A percentile compares a stretch with the other conserved stretches of the same genome.
Conservation (phyloP, 2,888 invertebrate genomes). For the Archips xylosteana region DNA sequence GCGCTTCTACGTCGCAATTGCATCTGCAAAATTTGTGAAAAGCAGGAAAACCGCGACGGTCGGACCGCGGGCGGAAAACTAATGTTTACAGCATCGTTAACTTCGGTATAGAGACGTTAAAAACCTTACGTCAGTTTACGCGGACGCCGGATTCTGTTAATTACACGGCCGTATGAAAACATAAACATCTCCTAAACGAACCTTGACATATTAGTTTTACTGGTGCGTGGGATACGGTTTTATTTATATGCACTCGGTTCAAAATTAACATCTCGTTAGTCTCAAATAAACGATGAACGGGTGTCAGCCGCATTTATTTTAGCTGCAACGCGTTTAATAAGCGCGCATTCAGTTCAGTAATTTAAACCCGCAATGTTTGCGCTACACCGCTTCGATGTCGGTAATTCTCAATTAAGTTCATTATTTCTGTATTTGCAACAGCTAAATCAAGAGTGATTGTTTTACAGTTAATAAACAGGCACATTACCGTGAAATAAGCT, state of each 20-base stretch:
- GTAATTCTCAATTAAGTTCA: constrained; percentile 26
- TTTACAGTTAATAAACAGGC: constrained; percentile 3
- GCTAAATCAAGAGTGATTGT: not conserved
- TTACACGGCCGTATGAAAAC: constrained; percentile 62
- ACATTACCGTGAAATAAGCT: not conserved
- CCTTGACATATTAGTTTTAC: constrained; percentile 77
- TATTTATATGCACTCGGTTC: constrained; percentile 58
- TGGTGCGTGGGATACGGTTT: constrained; percentile 63
- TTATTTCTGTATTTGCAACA: constrained; percentile 37
- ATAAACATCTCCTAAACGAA: constrained; percentile 64
- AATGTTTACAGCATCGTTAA: constrained; percentile 39
- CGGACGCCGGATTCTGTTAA: constrained; percentile 60
- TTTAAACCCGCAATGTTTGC: constrained; percentile 24
- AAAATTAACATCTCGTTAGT: constrained; percentile 47
- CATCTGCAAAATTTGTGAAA: constrained; percentile 7
- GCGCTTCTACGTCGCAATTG: not conserved
- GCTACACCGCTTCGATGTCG: constrained; percentile 22
- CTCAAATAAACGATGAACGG: constrained; percentile 42
- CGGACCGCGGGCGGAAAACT: constrained; percentile 20
- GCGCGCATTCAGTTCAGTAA: constrained; percentile 31
- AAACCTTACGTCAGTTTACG: constrained; percentile 54
- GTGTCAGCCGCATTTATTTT: constrained; percentile 26
- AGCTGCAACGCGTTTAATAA: constrained; percentile 17
- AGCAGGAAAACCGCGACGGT: constrained; percentile 35
- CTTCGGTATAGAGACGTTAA: constrained; percentile 41